phyloP scores from a whole-genome alignment of 2,888 invertebrate species.

The Aleiodes alternator region DNA sequence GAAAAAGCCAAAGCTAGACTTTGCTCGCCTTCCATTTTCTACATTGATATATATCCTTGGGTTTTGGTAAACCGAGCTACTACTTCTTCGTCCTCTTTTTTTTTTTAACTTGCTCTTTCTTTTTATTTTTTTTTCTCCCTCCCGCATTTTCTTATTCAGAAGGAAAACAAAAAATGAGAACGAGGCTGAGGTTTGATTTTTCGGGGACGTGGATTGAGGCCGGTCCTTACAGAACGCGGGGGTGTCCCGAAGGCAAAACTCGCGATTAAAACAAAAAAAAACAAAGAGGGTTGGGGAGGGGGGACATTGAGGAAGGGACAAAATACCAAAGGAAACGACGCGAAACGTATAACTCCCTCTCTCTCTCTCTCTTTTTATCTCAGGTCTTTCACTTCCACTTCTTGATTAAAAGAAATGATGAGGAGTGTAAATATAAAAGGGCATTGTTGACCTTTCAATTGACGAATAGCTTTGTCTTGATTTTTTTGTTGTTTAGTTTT shows the following conservation, averaged over 20 bases:
- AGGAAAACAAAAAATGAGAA: not conserved
- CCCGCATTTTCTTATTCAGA: not conserved
- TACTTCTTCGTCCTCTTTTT: not conserved
- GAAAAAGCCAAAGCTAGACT: not conserved
- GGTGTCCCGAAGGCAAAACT: constrained; percentile 12
- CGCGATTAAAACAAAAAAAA: constrained; percentile 23
- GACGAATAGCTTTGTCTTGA: constrained; percentile 29
- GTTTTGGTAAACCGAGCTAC: not conserved
- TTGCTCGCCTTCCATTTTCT: constrained; percentile 12
- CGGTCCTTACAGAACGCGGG: constrained; percentile 13
- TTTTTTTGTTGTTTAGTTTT: not conserved
- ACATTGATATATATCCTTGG: constrained; percentile 13
- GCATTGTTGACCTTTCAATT: constrained; percentile 45
- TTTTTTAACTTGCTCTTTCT: not conserved
- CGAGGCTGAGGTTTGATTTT: constrained; percentile 44
- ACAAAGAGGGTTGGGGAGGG: not conserved
- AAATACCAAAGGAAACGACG: not conserved
- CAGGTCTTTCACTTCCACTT: constrained; percentile 22
- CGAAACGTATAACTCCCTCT: constrained; percentile 2
- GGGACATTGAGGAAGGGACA: not conserved
- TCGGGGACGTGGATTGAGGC: constrained; percentile 44
- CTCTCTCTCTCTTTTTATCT: constrained; percentile 4
- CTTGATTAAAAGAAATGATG: constrained; percentile 48
- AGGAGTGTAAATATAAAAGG: constrained; percentile 46
- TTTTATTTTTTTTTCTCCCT: not conserved